Evolutionary conservation across 2,113 vertebrate genomes (phyloP).

Genomic region (Columba livia): DNA sequence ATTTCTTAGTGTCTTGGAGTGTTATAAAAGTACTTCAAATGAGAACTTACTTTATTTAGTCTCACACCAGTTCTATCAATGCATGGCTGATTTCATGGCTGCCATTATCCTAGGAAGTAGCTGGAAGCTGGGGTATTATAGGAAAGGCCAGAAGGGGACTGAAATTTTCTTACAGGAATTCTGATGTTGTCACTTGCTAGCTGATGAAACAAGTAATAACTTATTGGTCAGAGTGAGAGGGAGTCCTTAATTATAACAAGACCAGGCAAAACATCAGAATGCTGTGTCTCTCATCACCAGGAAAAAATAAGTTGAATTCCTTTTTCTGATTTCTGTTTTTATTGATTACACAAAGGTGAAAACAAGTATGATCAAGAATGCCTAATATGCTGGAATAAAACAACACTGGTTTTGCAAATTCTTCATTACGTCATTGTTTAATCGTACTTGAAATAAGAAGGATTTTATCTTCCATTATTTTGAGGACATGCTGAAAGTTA

Average conservation of each 20-base stretch:
- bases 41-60: not conserved
- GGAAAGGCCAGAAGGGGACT: not conserved
- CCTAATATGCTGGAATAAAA: not conserved
- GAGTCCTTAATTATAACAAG: not conserved
- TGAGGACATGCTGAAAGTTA: not conserved
- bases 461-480: not conserved
- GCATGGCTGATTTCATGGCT: not conserved
- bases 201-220: not conserved
- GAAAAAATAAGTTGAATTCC: not conserved
- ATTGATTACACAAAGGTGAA: not conserved
- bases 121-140: not conserved
- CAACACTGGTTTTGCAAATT: not conserved
- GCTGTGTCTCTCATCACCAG: not conserved
- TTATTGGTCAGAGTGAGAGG: not conserved
- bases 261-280: not conserved
- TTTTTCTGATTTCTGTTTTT: not conserved
- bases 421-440: not conserved
- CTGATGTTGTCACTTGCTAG: too few species aligned
- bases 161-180: not conserved
- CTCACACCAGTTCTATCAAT: not conserved
- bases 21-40: not conserved
- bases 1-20: not conserved
- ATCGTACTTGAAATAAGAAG: not conserved
- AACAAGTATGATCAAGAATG: not conserved
- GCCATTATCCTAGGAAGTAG: not conserved